phyloP scores from a whole-genome alignment of 2,888 invertebrate genomes.

The Drosophila leonis region DNA sequence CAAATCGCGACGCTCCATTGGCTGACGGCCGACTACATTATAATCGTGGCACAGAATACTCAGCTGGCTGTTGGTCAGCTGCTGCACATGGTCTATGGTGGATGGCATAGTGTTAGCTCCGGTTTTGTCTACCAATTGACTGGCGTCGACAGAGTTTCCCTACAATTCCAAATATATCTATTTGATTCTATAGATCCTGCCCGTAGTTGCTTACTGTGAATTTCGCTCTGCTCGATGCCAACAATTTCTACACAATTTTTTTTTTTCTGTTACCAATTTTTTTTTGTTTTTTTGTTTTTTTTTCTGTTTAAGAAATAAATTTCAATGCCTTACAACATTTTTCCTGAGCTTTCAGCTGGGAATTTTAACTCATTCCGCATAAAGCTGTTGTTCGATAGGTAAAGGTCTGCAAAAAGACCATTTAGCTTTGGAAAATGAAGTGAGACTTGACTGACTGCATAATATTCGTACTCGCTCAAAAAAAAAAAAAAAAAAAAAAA shows the following conservation, averaged over 20 bases:
- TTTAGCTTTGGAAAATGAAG: too few species aligned
- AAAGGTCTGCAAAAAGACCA: too few species aligned
- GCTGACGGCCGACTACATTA: constrained; percentile 11
- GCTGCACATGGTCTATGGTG: constrained; percentile 27
- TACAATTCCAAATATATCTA: neutral
- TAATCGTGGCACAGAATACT: constrained; percentile 44
- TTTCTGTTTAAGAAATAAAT: neutral
- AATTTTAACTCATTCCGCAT: too few species aligned
- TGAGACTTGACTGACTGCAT: too few species aligned
- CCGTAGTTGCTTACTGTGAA: constrained; percentile 16
- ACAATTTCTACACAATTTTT: constrained; percentile 1
- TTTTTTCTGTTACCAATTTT: neutral
- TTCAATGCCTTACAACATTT: neutral
- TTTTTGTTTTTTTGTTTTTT: neutral
- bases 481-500: too few species aligned
- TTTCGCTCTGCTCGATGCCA: constrained; percentile 23
- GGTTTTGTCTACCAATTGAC: neutral
- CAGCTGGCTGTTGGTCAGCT: constrained; percentile 39
- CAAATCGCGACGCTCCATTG: constrained; percentile 26
- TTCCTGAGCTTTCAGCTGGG: too few species aligned
- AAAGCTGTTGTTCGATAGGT: too few species aligned
- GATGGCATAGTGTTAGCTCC: neutral
- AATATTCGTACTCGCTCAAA: too few species aligned
- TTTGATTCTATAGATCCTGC: neutral
- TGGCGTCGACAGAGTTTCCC: constrained; percentile 7